Evolutionary conservation across 2,888 invertebrate species (phyloP).

Genomic region (Lissonota sp.): DNA sequence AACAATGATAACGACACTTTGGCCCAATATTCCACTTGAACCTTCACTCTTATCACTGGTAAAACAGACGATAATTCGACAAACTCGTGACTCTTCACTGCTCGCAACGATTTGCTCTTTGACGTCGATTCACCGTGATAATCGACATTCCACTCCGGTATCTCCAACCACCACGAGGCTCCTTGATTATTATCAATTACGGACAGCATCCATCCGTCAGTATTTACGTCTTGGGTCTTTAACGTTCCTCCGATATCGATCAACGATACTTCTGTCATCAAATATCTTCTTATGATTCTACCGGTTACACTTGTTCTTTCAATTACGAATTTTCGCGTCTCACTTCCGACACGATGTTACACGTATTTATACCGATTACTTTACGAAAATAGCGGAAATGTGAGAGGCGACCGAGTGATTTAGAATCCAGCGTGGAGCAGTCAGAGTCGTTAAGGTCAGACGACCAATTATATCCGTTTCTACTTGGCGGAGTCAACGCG

Average conservation of each 20-base stretch:
- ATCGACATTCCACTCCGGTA: constrained; percentile 34
- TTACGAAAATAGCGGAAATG: too few relatives aligned
- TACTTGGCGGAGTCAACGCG: constrained; percentile 21
- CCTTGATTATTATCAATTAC: constrained; percentile 28
- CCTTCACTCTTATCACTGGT: constrained; percentile 50
- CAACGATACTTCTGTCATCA: constrained; percentile 44
- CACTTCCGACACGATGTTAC: too few relatives aligned
- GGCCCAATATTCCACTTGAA: constrained; percentile 29
- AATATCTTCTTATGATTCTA: constrained; percentile 30
- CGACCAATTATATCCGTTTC: constrained; percentile 34
- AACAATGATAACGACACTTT: constrained; percentile 35
- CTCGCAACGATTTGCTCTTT: constrained; percentile 19
- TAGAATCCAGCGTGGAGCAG: constrained; percentile 19
- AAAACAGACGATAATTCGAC: constrained; percentile 13
- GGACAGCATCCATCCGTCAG: constrained; percentile 47
- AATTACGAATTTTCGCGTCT: too few relatives aligned
- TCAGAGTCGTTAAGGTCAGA: constrained; percentile 31
- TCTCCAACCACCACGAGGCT: constrained; percentile 34
- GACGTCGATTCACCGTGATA: constrained; percentile 33
- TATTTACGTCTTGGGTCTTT: constrained; percentile 15
- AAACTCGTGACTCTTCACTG: constrained; percentile 9
- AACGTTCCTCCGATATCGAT: constrained; percentile 7
- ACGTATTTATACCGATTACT: too few relatives aligned
- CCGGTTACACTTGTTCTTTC: background rate
- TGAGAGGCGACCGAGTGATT: background rate